Percentiles rank a stretch among this genome's conserved stretches.
Evolutionary conservation across 2,888 invertebrate genomes (phyloP).

Genomic region (Lycocerus yunnanus): DNA sequence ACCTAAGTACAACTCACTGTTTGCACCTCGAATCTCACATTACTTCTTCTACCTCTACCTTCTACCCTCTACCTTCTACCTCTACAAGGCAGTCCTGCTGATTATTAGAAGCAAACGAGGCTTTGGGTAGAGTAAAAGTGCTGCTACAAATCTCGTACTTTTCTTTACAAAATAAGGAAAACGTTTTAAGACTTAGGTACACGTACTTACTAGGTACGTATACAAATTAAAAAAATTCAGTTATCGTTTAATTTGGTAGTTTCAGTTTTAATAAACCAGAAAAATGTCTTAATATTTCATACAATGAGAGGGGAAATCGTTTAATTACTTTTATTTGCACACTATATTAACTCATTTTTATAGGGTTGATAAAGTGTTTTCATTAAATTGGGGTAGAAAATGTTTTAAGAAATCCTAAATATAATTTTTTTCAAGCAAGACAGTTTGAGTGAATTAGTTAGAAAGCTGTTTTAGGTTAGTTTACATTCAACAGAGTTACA

Average conservation of each 20-base stretch:
- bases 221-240: background rate
- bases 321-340: conserved; percentile 31
- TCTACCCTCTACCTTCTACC: too few species aligned
- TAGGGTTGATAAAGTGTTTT: conserved; percentile 36
- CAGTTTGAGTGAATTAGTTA: conserved; percentile 38
- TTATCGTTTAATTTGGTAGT: conserved; percentile 4
- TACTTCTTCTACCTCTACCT: too few species aligned
- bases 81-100: too few species aligned
- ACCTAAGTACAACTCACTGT: too few species aligned
- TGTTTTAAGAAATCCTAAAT: conserved; percentile 32
- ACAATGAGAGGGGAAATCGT: conserved; percentile 13
- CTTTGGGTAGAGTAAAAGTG: background rate
- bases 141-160: background rate
- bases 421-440: conserved; percentile 32
- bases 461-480: conserved; percentile 34
- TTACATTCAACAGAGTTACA: conserved; percentile 37
- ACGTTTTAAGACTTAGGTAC: background rate
- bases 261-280: conserved; percentile 21
- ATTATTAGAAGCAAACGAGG: too few species aligned
- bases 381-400: conserved; percentile 35
- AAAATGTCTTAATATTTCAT: conserved; percentile 17
- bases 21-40: too few species aligned
- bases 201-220: too few species aligned
- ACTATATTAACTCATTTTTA: conserved; percentile 29
- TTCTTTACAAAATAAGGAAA: background rate